phyloP scores from a whole-genome alignment of 1,140 invertebrate species.

The Caerostris extrusa region DNA sequence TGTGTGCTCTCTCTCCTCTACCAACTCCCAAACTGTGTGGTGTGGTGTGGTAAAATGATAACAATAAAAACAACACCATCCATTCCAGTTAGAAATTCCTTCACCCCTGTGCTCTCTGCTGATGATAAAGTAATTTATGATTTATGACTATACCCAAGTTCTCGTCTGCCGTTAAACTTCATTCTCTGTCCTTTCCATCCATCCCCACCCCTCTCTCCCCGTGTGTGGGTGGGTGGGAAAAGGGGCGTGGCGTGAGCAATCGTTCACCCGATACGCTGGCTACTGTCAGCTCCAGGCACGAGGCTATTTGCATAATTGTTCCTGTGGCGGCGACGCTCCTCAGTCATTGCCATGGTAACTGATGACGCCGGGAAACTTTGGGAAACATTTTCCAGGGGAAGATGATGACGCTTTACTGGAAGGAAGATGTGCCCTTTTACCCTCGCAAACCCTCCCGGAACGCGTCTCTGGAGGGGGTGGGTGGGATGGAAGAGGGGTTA shows the following conservation, averaged over 20 bases:
- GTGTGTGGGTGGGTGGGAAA: constrained; percentile 40
- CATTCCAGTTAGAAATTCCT: background rate
- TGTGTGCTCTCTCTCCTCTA: background rate
- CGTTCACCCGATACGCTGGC: constrained; percentile 75
- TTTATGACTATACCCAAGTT: constrained; percentile 65
- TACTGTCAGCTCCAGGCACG: constrained; percentile 57
- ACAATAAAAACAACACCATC: background rate
- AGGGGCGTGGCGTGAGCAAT: constrained; percentile 73
- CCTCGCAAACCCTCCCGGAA: constrained; percentile 62
- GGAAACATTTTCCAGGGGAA: constrained; percentile 24
- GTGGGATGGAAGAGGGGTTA: constrained; percentile 20
- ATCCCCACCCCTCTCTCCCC: background rate
- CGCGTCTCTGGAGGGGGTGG: constrained; percentile 26
- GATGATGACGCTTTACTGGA: constrained; percentile 60
- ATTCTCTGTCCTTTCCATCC: background rate
- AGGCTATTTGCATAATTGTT: constrained; percentile 75
- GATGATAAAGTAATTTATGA: constrained; percentile 78
- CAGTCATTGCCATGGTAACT: constrained; percentile 73
- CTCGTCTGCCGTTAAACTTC: constrained; percentile 70
- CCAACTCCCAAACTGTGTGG: constrained; percentile 20
- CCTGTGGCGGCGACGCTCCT: constrained; percentile 58
- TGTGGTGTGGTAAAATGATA: constrained; percentile 25
- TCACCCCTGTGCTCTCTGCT: background rate
- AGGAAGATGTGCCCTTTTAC: constrained; percentile 48
- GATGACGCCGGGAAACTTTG: constrained; percentile 76